Evolutionary conservation across 2,888 invertebrate species (phyloP).

Genomic region (Drosophila flavopinicola): DNA sequence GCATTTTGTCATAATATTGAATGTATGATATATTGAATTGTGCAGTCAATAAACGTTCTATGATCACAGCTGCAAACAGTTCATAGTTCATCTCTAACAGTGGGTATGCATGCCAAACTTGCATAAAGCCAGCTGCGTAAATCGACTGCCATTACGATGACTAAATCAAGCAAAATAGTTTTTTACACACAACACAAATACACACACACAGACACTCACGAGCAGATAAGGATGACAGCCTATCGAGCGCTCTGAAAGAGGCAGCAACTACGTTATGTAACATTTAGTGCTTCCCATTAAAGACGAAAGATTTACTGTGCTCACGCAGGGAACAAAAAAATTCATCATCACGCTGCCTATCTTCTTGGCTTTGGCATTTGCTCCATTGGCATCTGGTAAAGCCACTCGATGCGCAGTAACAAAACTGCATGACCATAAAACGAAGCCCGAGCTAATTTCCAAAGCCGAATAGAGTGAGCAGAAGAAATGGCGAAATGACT

Average conservation of each 20-base stretch:
- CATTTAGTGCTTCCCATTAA: slow-evolving; percentile 5
- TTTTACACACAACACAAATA: neutral
- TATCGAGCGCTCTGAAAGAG: slow-evolving; percentile 12
- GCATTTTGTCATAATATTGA: slow-evolving; percentile 78
- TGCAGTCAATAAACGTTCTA: slow-evolving; percentile 78
- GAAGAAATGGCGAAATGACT: slow-evolving; percentile 38
- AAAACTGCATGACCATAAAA: slow-evolving; percentile 48
- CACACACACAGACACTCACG: neutral
- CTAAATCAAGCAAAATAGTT: slow-evolving; percentile 14
- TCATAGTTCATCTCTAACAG: slow-evolving; percentile 31
- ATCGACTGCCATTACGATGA: slow-evolving; percentile 17
- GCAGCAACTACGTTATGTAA: slow-evolving; percentile 14
- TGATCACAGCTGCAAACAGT: slow-evolving; percentile 70
- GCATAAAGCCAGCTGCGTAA: slow-evolving; percentile 27
- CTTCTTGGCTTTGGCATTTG: slow-evolving; percentile 16
- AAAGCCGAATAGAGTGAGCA: slow-evolving; percentile 48
- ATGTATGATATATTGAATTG: slow-evolving; percentile 79
- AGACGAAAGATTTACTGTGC: neutral
- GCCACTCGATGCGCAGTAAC: slow-evolving; percentile 32
- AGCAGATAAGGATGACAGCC: slow-evolving; percentile 4
- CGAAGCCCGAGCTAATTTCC: slow-evolving; percentile 65
- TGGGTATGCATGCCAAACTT: slow-evolving; percentile 28
- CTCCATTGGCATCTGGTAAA: slow-evolving; percentile 29
- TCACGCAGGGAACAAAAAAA: neutral
- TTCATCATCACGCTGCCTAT: slow-evolving; percentile 39